A percentile compares a stretch with the other conserved stretches of the same genome.
Evolutionary conservation across 2,797 vertebrate genomes (phyloP).

Genomic region (Myiothlypis coronata): DNA sequence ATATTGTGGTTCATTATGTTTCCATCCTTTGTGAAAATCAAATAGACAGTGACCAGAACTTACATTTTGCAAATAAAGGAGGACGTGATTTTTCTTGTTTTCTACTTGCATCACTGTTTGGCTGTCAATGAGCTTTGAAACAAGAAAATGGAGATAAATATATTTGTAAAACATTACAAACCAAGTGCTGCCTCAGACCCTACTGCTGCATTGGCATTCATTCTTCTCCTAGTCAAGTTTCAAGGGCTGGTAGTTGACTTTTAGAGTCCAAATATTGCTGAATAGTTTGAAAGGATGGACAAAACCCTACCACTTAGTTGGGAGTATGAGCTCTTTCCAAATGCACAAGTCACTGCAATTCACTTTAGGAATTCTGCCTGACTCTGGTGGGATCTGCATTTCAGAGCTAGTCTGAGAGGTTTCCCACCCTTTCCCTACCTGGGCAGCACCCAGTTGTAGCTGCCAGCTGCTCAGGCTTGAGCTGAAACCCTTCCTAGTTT

Average conservation of each 20-base stretch:
- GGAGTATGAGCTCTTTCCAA: neutral
- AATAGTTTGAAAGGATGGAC: neutral
- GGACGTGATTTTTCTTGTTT: slow-evolving; percentile 52
- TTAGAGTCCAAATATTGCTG: neutral
- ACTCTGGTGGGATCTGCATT: fast-evolving
- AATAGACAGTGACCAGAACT: neutral
- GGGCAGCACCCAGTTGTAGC: neutral
- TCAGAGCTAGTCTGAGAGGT: neutral
- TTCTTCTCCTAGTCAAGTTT: neutral
- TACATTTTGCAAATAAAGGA: slow-evolving; percentile 61
- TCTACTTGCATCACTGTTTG: slow-evolving; percentile 52
- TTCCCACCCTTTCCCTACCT: neutral
- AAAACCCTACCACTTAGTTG: neutral
- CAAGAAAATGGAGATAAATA: neutral
- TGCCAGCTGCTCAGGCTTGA: neutral
- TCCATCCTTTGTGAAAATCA: neutral
- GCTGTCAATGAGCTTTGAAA: slow-evolving; percentile 39
- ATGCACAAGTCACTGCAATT: neutral
- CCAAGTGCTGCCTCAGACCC: neutral
- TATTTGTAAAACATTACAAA: neutral
- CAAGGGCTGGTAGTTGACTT: neutral
- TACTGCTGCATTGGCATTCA: neutral
- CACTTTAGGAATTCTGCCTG: neutral
- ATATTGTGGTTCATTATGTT: neutral
- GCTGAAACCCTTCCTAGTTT: neutral